Evolutionary conservation across 2,888 invertebrate genomes (phyloP).

Genomic region (Troides helena): DNA sequence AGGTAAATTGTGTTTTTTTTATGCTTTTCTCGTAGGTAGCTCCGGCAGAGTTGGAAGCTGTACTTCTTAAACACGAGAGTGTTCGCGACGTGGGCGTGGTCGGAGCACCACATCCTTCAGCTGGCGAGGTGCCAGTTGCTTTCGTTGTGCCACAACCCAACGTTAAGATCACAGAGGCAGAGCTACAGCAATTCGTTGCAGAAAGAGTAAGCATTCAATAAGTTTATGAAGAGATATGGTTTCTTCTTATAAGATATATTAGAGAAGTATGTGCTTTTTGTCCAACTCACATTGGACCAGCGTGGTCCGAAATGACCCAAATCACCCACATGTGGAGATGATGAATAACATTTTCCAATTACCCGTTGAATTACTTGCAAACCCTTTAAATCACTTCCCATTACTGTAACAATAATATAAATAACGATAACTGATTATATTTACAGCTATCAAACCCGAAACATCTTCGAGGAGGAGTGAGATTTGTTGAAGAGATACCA

Average conservation of each 20-base stretch:
- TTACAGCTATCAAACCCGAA: slow-evolving; percentile 80
- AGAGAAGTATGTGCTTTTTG: too few relatives aligned
- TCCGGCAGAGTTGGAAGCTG: slow-evolving; percentile 91
- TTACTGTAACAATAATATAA: background rate
- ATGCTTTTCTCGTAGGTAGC: slow-evolving; percentile 76
- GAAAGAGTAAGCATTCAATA: slow-evolving; percentile 56
- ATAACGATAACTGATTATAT: background rate
- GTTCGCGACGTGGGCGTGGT: slow-evolving; percentile 90
- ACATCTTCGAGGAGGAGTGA: slow-evolving; percentile 83
- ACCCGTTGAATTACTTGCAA: too few relatives aligned
- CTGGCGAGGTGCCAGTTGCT: slow-evolving; percentile 88
- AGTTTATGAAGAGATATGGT: too few relatives aligned
- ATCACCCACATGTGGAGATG: too few relatives aligned
- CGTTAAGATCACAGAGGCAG: slow-evolving; percentile 70
- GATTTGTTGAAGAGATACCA: slow-evolving; percentile 83
- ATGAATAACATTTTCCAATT: too few relatives aligned
- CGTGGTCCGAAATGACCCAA: too few relatives aligned
- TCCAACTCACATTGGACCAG: too few relatives aligned
- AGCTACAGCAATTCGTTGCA: slow-evolving; percentile 79
- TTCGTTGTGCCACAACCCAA: slow-evolving; percentile 84
- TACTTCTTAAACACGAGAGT: slow-evolving; percentile 85
- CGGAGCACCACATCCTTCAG: slow-evolving; percentile 83
- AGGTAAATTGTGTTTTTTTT: too few relatives aligned
- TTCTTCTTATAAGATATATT: too few relatives aligned
- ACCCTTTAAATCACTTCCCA: too few relatives aligned